Conservation (phyloP, 1,140 invertebrate species). For the Plectrocnemia conspersa region DNA sequence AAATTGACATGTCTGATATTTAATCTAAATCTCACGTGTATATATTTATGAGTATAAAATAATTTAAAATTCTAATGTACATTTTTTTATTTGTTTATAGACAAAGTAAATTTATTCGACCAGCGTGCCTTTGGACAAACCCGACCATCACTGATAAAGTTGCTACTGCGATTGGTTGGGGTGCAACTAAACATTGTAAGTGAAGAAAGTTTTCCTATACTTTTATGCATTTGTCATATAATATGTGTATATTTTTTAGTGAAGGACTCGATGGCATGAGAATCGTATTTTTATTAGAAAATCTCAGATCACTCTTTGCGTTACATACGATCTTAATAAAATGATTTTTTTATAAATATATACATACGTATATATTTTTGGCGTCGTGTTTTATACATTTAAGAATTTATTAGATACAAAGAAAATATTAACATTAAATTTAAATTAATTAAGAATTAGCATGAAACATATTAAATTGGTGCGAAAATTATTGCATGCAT, state of each 20-base stretch:
- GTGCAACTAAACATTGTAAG: slow-evolving; percentile 15
- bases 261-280: too few species aligned
- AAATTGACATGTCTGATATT: not conserved
- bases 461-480: too few species aligned
- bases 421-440: too few species aligned
- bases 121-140: slow-evolving; percentile 52
- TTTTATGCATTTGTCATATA: too few species aligned
- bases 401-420: too few species aligned
- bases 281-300: too few species aligned
- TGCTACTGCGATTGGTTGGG: slow-evolving; percentile 47
- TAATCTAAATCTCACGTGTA: not conserved
- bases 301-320: too few species aligned
- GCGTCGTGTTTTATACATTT: not conserved
- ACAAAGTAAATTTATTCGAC: slow-evolving; percentile 43
- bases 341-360: too few species aligned
- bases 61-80: not conserved
- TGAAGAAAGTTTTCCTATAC: not conserved
- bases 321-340: too few species aligned
- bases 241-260: too few species aligned
- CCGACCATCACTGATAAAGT: slow-evolving; percentile 22
- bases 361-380: not conserved
- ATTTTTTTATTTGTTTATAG: slow-evolving; percentile 7
- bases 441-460: too few species aligned
- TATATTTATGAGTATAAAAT: not conserved
- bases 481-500: too few species aligned